A percentile compares a stretch with the other conserved stretches of the same genome.
phyloP scores from a whole-genome alignment of 2,113 vertebrate species.

The Camelus dromedarius region DNA sequence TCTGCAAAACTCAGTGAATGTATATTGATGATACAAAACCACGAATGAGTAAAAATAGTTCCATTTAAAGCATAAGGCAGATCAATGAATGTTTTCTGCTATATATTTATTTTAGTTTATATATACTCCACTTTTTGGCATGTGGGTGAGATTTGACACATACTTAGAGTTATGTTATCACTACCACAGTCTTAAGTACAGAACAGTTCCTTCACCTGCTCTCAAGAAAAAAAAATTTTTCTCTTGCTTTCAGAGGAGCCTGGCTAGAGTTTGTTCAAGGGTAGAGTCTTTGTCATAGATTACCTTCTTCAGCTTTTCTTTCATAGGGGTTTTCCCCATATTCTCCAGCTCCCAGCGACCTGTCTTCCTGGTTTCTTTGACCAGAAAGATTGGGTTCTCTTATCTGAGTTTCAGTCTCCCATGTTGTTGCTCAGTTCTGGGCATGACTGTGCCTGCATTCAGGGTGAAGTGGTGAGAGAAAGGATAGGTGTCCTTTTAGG shows the following conservation, averaged over 20 bases:
- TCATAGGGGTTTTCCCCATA: background rate
- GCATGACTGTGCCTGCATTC: background rate
- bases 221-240: background rate
- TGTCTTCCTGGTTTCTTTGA: background rate
- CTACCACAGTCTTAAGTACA: background rate
- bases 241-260: background rate
- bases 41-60: background rate
- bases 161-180: background rate
- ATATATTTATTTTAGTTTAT: slow-evolving; percentile 6
- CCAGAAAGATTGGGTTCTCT: background rate
- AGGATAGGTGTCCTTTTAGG: background rate
- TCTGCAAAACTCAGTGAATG: background rate
- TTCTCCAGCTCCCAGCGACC: background rate
- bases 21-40: slow-evolving; percentile 30
- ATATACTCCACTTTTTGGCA: background rate
- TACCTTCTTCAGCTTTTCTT: background rate
- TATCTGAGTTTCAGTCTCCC: background rate
- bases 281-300: background rate
- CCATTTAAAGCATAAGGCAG: background rate
- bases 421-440: background rate
- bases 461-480: background rate
- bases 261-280: background rate
- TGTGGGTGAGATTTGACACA: slow-evolving; percentile 36
- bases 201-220: background rate
- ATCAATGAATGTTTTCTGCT: background rate